Conservation (phyloP, 1,140 invertebrate species). For the Tenebrio molitor region DNA sequence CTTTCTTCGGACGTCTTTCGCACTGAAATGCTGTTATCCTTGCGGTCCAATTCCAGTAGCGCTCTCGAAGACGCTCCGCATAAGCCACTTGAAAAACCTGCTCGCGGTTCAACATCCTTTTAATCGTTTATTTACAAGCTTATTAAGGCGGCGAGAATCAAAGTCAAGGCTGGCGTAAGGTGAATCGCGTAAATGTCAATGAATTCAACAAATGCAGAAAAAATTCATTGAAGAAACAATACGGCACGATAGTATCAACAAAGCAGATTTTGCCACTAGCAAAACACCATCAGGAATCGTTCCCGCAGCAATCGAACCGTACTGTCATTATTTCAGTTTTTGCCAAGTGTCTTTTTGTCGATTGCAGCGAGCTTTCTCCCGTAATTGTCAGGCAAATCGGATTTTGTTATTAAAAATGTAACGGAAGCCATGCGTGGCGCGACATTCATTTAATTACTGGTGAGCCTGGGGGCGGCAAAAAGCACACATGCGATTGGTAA, state of each 20-base stretch:
- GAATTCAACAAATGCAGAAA: neutral
- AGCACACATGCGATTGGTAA: constrained; percentile 8
- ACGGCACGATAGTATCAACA: neutral
- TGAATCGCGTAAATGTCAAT: constrained; percentile 35
- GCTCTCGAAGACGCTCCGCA: neutral
- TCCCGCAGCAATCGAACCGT: neutral
- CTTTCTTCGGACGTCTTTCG: too few relatives aligned
- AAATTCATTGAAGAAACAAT: constrained; percentile 7
- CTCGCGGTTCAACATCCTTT: constrained; percentile 39
- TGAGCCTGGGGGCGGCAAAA: neutral
- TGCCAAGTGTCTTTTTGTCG: neutral
- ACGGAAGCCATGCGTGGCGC: neutral
- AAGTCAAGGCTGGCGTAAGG: constrained; percentile 14
- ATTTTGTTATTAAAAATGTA: neutral
- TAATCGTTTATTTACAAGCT: constrained; percentile 44
- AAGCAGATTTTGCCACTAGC: neutral
- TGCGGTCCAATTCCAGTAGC: constrained; percentile 33
- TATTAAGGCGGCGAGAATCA: neutral
- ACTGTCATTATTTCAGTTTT: neutral
- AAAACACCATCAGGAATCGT: too few relatives aligned
- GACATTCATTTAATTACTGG: neutral
- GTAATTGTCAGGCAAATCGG: constrained; percentile 5
- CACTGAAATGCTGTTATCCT: constrained; percentile 20
- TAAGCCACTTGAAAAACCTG: constrained; percentile 39
- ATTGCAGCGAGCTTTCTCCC: neutral